phyloP scores from a whole-genome alignment of 2,797 vertebrate species.

The Anisognathus igniventris region DNA sequence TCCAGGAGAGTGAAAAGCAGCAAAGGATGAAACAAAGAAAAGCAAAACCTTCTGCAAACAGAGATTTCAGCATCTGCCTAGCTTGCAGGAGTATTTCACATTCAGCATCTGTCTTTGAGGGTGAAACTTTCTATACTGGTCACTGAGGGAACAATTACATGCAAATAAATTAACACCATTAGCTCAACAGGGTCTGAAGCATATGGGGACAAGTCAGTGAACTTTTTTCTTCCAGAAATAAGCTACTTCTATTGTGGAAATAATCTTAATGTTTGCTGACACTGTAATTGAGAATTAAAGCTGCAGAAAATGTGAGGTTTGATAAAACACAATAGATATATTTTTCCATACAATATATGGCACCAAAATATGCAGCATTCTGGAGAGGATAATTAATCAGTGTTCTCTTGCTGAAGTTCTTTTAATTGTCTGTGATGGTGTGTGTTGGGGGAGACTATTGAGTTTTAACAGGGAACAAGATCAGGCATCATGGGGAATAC shows the following conservation, averaged over 20 bases:
- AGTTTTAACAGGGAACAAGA: slow-evolving; percentile 36
- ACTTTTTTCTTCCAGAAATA: slow-evolving; percentile 17
- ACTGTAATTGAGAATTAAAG: slow-evolving; percentile 50
- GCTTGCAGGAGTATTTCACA: background rate
- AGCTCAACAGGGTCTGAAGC: background rate
- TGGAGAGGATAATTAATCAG: slow-evolving; percentile 30
- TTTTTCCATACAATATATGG: slow-evolving; percentile 38
- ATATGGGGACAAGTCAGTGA: background rate
- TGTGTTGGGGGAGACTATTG: background rate
- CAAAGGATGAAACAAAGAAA: background rate
- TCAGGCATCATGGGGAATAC: slow-evolving; percentile 29
- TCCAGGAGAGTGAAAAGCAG: background rate
- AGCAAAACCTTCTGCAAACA: background rate
- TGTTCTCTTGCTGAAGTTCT: slow-evolving; percentile 13
- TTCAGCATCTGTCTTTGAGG: background rate
- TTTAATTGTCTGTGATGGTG: slow-evolving; percentile 32
- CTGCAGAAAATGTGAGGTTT: slow-evolving; percentile 45
- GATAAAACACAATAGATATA: slow-evolving; percentile 50
- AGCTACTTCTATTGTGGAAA: background rate
- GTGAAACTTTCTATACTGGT: background rate
- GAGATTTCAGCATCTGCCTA: background rate
- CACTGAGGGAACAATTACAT: slow-evolving; percentile 2
- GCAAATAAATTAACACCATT: background rate
- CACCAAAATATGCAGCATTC: slow-evolving; percentile 25
- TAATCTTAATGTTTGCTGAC: background rate